Percentiles rank a stretch among this genome's conserved stretches.
These are phyloP conservation scores for Callitettix versicolor DNA, from an alignment of 1,140 invertebrate species.

Conservation along the genomic window DNA sequence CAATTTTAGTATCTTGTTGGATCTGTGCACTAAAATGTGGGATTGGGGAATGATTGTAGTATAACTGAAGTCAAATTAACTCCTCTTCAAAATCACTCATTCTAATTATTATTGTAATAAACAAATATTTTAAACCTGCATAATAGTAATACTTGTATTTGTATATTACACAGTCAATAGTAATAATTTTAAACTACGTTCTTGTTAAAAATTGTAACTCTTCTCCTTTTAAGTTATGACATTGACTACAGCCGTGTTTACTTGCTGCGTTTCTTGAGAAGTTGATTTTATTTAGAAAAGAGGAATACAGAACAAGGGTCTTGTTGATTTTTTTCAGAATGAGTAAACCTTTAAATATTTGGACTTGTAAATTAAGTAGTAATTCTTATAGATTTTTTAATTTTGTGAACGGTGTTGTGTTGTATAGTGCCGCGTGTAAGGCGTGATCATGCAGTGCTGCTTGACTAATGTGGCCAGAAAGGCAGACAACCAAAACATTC, in stretches of 20 bases:
- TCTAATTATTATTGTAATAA: too few species aligned
- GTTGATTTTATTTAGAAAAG: slow-evolving; percentile 32
- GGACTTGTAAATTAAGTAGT: slow-evolving; percentile 19
- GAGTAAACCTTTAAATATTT: slow-evolving; percentile 20
- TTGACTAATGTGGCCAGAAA: slow-evolving; percentile 26
- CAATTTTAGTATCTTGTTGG: not conserved
- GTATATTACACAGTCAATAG: too few species aligned
- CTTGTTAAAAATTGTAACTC: too few species aligned
- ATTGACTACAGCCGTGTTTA: slow-evolving; percentile 42
- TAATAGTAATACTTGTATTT: too few species aligned
- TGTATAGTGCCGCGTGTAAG: slow-evolving; percentile 24
- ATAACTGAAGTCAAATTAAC: slow-evolving; percentile 6
- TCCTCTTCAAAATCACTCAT: not conserved
- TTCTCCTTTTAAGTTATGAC: too few species aligned
- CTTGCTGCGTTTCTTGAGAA: slow-evolving; percentile 34
- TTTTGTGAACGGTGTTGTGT: slow-evolving; percentile 20
- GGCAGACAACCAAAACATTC: slow-evolving; percentile 28
- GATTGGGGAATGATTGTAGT: slow-evolving; percentile 7
- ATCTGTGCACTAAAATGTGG: not conserved
- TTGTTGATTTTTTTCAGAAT: slow-evolving; percentile 25
- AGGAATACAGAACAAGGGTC: slow-evolving; percentile 24
- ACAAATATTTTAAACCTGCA: too few species aligned
- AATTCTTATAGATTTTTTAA: slow-evolving; percentile 17
- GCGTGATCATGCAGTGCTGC: slow-evolving; percentile 24
- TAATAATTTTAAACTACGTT: too few species aligned